These are phyloP conservation scores for Sebastes iracundus DNA, from an alignment of 2,797 vertebrate genomes.

Conservation along the genomic window DNA sequence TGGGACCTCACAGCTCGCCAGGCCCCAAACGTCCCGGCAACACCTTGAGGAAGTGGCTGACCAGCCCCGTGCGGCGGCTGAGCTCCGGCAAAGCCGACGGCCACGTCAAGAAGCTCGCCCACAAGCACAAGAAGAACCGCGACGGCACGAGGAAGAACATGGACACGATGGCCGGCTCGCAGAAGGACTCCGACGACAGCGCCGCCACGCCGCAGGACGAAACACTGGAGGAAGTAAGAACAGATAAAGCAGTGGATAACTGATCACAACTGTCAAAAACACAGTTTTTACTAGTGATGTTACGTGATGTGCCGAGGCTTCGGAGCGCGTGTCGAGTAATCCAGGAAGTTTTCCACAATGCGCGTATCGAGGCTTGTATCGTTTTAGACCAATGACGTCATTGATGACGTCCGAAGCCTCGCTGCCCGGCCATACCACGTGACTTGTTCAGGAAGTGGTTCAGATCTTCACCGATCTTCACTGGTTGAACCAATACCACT, in stretches of 20 bases:
- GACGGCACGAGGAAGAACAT: conserved; percentile 91
- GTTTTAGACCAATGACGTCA: no score
- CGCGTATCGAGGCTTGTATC: no score
- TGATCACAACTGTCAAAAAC: neutral
- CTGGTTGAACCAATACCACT: no score
- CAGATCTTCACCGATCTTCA: no score
- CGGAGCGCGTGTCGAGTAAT: no score
- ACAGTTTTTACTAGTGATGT: neutral
- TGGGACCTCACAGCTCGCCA: conserved; percentile 87
- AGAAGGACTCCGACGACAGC: conserved; percentile 94
- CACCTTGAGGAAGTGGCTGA: conserved; percentile 96
- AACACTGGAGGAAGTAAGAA: conserved; percentile 91
- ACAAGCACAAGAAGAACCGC: conserved; percentile 96
- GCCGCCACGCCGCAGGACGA: conserved; percentile 95
- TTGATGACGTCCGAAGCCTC: no score
- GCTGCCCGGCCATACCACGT: no score
- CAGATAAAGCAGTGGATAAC: neutral
- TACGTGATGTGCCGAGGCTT: no score
- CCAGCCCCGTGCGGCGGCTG: conserved; percentile 93
- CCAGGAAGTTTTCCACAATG: no score
- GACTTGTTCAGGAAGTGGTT: no score
- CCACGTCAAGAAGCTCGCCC: conserved; percentile 95
- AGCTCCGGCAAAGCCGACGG: conserved; percentile 97
- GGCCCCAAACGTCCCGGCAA: conserved; percentile 96
- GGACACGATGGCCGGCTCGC: conserved; percentile 84